Conservation (phyloP, 2,113 vertebrate genomes). For the Sterrhoptilus dennistouni region DNA sequence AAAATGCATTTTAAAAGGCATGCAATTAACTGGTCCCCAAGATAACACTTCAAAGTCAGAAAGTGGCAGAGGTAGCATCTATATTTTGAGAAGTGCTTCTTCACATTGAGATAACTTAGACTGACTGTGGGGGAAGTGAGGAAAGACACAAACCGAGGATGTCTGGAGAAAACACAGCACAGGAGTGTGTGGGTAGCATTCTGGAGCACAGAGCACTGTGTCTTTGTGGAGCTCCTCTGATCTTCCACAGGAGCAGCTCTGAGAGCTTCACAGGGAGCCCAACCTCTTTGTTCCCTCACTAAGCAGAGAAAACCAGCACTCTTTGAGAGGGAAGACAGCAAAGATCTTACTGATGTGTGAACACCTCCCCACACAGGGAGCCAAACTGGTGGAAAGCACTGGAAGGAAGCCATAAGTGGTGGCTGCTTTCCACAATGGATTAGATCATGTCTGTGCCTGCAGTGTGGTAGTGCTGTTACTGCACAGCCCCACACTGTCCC, state of each 20-base stretch:
- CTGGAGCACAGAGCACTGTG: background rate
- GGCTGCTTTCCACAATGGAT: rapidly evolving
- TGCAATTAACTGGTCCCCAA: background rate
- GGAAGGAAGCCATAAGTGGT: background rate
- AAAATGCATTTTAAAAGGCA: background rate
- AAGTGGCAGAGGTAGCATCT: background rate
- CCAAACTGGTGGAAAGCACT: background rate
- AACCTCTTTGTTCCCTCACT: background rate
- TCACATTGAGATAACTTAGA: background rate
- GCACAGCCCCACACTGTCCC: rapidly evolving
- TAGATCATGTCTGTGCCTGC: no score
- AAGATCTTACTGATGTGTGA: background rate
- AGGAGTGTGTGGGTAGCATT: background rate
- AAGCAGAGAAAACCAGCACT: background rate
- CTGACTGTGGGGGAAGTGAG: background rate
- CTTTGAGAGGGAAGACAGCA: background rate
- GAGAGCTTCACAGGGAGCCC: background rate
- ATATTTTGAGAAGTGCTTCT: background rate
- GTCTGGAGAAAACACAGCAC: background rate
- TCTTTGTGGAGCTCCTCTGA: background rate
- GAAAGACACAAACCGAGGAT: rapidly evolving
- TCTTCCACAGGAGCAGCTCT: background rate
- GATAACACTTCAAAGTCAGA: background rate
- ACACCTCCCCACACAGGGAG: background rate
- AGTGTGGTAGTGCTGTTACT: background rate